Percentiles rank a stretch among this genome's conserved stretches.
phyloP scores from a whole-genome alignment of 2,888 invertebrate species.

The Tromatobia lineatoria region DNA sequence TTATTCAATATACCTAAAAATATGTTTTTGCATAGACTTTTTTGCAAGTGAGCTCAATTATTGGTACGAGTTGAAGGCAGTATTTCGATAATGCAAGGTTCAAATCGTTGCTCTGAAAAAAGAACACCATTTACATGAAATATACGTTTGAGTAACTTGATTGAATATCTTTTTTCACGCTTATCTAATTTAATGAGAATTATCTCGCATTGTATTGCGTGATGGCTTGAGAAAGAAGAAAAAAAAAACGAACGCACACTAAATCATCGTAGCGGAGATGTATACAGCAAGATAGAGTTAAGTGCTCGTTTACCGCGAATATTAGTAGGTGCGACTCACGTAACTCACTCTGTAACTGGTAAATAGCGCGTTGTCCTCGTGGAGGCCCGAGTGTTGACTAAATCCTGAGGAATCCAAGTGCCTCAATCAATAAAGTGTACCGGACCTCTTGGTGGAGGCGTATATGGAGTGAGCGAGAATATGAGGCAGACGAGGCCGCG shows the following conservation, averaged over 20 bases:
- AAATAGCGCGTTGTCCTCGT: conserved; percentile 55
- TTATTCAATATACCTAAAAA: too few relatives aligned
- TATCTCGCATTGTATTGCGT: conserved; percentile 13
- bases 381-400: conserved; percentile 66
- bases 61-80: not conserved
- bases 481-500: not conserved
- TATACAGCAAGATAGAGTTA: conserved; percentile 56
- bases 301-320: conserved; percentile 65
- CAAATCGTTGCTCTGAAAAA: not conserved
- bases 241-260: conserved; percentile 40
- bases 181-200: conserved; percentile 26
- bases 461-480: conserved; percentile 6
- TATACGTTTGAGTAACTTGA: not conserved
- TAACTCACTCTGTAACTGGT: conserved; percentile 69
- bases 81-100: not conserved
- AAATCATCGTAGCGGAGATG: conserved; percentile 59
- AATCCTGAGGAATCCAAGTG: conserved; percentile 68
- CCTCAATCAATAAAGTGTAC: conserved; percentile 67
- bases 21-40: not conserved
- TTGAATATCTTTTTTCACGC: conserved; percentile 17
- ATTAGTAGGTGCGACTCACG: conserved; percentile 68
- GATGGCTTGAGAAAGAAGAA: not conserved
- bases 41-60: not conserved
- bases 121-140: not conserved
- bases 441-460: conserved; percentile 40